Evolutionary conservation across 2,113 vertebrate species (phyloP), one percentile per base, ranked within the genome.

Genomic region (Charina bottae): DNA sequence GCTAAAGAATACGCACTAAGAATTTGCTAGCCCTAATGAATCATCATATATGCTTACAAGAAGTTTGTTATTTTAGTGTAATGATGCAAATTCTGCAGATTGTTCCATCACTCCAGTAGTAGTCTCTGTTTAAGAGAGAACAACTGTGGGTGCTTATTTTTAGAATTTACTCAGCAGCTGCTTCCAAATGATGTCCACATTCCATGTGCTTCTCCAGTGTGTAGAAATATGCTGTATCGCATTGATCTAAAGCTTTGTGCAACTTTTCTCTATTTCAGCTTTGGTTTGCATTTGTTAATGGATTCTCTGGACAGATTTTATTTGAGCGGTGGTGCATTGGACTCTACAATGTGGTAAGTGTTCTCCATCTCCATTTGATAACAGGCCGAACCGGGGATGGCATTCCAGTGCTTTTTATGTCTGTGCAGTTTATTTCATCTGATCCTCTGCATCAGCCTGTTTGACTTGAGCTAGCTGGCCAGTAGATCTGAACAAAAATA

Each of bases 311-410:
- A 26, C 99, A 99, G 98, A 99, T 99, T 97, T 97, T 99, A 56
- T 99, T 99, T 97, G 99, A 99, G 93, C 98, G 99, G 72, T 99
- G 99, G 99, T 99, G 99, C 97, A 99, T 99, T 46, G 98, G 99
- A 95, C 97, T 99, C 89, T 99, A 99, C 97, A 99, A 99, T 0
- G 99, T 99, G 98, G 99, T 99, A 98, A 99, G 99, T 98, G 90
- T 95, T 93, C 37, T 37, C 0, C 26, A 0, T 90, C 93, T 94
- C 93, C 21, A 46, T 87, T 93, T 94, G 93, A 90, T 85, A 68
- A 54, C 91, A 8, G 59, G 91, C 88, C 58, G 89, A 26, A 56
- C 84, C 68, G 7, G 72, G 11, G 9, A 11, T 94, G 53, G 85
- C 94, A 64, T 89, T 96, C 92, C 93, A 93, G n/a, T 83, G 42